Conservation (phyloP, 92 coral and sea anemone genomes). For the Bergia puertoricense region DNA sequence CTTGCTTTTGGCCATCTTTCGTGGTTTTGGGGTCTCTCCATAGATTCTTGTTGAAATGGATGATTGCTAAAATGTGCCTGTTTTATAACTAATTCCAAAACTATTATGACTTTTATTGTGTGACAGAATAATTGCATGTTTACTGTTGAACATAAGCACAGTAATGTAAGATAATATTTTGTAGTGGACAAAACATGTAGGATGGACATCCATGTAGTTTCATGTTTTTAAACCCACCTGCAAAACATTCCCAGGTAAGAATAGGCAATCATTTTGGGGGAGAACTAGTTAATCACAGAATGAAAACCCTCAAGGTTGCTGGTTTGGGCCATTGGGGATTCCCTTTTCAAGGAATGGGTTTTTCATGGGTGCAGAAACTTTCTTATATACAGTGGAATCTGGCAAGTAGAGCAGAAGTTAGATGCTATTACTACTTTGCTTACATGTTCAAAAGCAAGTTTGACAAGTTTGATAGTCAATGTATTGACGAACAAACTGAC, state of each 20-base stretch:
- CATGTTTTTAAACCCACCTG: conserved; percentile 8
- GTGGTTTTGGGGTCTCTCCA: conserved; percentile 32
- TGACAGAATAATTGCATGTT: conserved; percentile 20
- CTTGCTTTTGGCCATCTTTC: conserved; percentile 21
- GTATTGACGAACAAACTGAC: too few species aligned
- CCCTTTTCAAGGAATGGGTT: conserved; percentile 36
- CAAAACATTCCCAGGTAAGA: conserved; percentile 32
- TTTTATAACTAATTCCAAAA: not conserved
- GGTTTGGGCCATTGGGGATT: conserved; percentile 55
- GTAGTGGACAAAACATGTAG: not conserved
- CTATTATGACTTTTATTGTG: conserved; percentile 18
- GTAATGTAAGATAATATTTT: conserved; percentile 21
- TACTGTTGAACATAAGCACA: not conserved
- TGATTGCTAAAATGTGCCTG: conserved; percentile 33
- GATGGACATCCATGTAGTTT: not conserved
- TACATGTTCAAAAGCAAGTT: too few species aligned
- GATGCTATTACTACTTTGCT: too few species aligned
- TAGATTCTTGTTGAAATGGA: conserved; percentile 32
- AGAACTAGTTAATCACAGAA: conserved; percentile 27
- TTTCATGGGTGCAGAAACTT: conserved; percentile 52
- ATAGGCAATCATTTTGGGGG: conserved; percentile 23
- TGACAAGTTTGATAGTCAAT: too few species aligned
- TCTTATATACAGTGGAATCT: conserved; percentile 52
- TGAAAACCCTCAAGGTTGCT: conserved; percentile 37
- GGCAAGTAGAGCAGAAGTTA: too few species aligned